phyloP scores from a whole-genome alignment of 2,113 vertebrate species.

The Pionites leucogaster region DNA sequence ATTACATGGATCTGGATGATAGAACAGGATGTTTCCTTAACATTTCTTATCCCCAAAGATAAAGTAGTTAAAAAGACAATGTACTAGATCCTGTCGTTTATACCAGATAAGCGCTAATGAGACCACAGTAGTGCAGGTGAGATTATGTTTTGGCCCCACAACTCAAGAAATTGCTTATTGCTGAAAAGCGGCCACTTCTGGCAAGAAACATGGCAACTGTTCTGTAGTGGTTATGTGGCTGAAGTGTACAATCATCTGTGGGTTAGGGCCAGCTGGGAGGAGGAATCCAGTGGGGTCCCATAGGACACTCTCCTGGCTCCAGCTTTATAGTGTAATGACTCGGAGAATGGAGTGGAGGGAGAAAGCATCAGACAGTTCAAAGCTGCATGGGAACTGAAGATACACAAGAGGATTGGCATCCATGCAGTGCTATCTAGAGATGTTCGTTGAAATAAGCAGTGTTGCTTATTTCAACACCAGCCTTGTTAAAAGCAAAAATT shows the following conservation, averaged over 20 bases:
- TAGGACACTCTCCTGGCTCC: conserved; percentile 15
- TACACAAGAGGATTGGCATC: conserved; percentile 27
- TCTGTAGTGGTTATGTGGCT: neutral
- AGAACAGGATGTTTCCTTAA: neutral
- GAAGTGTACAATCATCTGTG: conserved; percentile 16
- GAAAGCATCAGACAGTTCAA: conserved; percentile 29
- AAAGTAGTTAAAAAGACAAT: neutral
- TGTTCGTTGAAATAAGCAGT: conserved; percentile 37
- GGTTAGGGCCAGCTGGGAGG: conserved; percentile 16
- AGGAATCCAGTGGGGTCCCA: conserved; percentile 27
- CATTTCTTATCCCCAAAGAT: neutral
- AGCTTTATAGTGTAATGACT: neutral
- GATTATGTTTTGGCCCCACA: neutral
- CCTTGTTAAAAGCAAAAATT: conserved; percentile 1
- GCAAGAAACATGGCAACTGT: conserved; percentile 3
- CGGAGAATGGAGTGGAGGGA: neutral
- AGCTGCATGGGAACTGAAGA: conserved; percentile 16
- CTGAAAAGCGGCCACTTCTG: conserved; percentile 27
- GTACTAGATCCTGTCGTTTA: neutral
- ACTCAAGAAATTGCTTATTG: neutral
- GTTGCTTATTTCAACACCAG: neutral
- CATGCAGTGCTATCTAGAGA: conserved; percentile 41
- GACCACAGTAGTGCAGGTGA: conserved; percentile 10
- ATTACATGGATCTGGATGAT: neutral
- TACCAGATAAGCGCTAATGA: neutral